phyloP scores from a whole-genome alignment of 1,140 invertebrate genomes.

The Brachionus rubens region DNA sequence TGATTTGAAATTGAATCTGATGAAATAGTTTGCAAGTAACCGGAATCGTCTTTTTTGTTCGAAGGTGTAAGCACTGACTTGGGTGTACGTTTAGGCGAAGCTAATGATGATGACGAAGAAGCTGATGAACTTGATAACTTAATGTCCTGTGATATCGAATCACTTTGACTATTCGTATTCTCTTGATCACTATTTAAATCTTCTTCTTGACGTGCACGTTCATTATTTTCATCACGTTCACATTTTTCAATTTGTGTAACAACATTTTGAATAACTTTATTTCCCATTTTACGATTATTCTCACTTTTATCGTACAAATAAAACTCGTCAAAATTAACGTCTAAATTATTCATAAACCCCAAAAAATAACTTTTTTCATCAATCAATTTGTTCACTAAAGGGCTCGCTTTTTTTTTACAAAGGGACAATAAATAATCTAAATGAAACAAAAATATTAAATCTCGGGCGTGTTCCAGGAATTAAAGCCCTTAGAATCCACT shows the following conservation, averaged over 20 bases:
- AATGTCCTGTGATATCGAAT: not conserved
- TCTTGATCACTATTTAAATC: conserved; percentile 25
- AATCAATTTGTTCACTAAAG: no score
- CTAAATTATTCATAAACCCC: no score
- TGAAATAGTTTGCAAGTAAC: not conserved
- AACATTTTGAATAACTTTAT: conserved; percentile 34
- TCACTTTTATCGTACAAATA: no score
- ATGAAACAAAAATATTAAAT: no score
- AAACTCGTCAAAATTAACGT: no score
- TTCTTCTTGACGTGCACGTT: not conserved
- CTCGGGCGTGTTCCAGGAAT: no score
- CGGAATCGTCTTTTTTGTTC: conserved; percentile 30
- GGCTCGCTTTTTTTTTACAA: no score
- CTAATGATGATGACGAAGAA: not conserved
- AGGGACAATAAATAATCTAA: no score
- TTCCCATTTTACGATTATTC: not conserved
- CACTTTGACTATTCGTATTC: conserved; percentile 19
- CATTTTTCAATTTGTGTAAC: conserved; percentile 22
- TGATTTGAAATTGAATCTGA: not conserved
- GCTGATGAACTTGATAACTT: not conserved
- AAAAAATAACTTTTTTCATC: no score
- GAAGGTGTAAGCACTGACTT: conserved; percentile 12
- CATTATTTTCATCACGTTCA: not conserved
- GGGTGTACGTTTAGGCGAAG: not conserved
- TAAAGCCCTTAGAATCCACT: no score